Base-by-base conservation (phyloP, 2,797 vertebrate species). In the Acipenser oxyrinchus region DNA sequence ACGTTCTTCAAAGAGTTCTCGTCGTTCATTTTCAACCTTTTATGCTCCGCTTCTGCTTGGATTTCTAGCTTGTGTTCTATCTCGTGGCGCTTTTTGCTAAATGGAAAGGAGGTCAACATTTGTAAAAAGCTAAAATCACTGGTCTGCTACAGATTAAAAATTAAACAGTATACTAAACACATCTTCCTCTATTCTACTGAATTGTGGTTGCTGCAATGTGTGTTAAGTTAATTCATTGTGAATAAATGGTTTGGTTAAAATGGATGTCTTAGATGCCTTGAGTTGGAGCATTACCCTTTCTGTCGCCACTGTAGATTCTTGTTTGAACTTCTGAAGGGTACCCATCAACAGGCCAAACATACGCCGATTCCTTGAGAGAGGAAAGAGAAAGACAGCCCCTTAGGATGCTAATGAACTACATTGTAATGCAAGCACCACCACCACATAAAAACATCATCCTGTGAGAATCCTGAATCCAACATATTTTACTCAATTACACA, bases 301-400 rank as follows among this genome's bases (percentile, higher is more conserved):
- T 70, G 94, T 89, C 76, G 94, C 91, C 72, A 97, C 93, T 48
- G 93, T 97, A 1, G 97, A 97, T 79, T 99, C 97, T 78, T 98
- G 95, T 77, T 99, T 98, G 81, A 99, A 99, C 82, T 99, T 99
- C 48, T 99, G 96, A 77, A 99, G 86, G 5, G 97, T 99, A 81
- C 97, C 97, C 97, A 99, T 99, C 84, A 99, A 91, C 91, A 99
- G 91, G 87, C 97, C 96, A 82, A 99, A 99, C 94, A 99, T 99
- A 77, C 97, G 95, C 82, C 96, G 94, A 92, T 99, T 99, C 88
- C 97, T 99, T 69, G 1, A 69, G 59, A n/a, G n/a, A 0, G 75
- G 2, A 60, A 76, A 66, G 48, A 77, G 64, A 4, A 60, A 58
- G 71, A 77, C 0, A 60, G 37, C 37, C 37, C 37, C 37, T 37